phyloP scores from a whole-genome alignment of 2,888 invertebrate species.

The Colletes collaris region DNA sequence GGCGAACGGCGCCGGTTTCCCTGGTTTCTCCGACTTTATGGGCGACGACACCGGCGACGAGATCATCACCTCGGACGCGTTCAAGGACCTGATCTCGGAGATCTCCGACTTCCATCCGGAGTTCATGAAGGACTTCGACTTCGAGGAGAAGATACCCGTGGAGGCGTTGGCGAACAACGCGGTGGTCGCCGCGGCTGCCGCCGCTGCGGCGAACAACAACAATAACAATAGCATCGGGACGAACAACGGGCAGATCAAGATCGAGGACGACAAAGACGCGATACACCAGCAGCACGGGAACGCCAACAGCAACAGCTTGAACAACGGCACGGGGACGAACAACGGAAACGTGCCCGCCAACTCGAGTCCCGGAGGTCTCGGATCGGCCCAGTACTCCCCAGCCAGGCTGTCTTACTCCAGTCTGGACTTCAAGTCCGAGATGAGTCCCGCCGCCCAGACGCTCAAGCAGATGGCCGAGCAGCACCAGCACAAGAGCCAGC shows the following conservation, averaged over 20 bases:
- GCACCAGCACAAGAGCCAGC: constrained; percentile 93
- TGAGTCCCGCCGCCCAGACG: constrained; percentile 97
- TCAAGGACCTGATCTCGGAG: constrained; percentile 94
- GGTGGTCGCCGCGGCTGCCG: constrained; percentile 67
- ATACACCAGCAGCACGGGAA: constrained; percentile 73
- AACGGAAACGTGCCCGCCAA: constrained; percentile 74
- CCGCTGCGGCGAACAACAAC: constrained; percentile 55
- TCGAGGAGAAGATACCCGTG: constrained; percentile 86
- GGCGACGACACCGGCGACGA: constrained; percentile 93
- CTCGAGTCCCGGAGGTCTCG: constrained; percentile 81
- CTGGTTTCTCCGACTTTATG: constrained; percentile 91
- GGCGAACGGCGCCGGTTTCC: constrained; percentile 89
- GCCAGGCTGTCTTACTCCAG: constrained; percentile 84
- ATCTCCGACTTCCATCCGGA: constrained; percentile 92
- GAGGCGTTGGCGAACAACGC: constrained; percentile 71
- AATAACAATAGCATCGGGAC: constrained; percentile 65
- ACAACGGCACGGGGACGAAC: constrained; percentile 77
- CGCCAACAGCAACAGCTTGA: constrained; percentile 61
- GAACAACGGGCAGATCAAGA: constrained; percentile 80
- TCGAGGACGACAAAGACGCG: constrained; percentile 81
- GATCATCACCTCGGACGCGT: constrained; percentile 89
- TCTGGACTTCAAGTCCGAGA: constrained; percentile 85
- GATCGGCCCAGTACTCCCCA: constrained; percentile 84
- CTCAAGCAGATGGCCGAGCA: constrained; percentile 98
- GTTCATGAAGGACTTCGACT: constrained; percentile 91